phyloP scores from a whole-genome alignment of 2,888 invertebrate species.

The Hipparchia semele region DNA sequence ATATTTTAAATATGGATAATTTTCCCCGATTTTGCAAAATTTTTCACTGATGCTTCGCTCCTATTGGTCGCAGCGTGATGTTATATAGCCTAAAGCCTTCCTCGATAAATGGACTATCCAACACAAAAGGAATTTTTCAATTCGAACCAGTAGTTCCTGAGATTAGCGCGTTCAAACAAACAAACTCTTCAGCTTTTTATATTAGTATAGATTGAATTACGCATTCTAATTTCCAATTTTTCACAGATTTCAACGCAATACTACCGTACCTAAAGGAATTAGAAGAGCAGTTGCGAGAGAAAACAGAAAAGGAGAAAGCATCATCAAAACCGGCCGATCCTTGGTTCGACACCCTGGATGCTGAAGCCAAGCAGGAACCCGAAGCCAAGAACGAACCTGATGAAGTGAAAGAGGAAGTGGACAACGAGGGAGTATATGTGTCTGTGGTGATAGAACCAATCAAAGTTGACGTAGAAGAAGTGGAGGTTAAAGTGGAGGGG shows the following conservation, averaged over 20 bases:
- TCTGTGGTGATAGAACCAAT: slow-evolving; percentile 32
- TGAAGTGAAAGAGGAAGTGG: slow-evolving; percentile 30
- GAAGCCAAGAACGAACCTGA: slow-evolving; percentile 24
- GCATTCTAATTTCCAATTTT: background rate
- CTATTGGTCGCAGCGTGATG: no score
- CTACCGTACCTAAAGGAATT: slow-evolving; percentile 72
- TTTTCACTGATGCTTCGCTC: no score
- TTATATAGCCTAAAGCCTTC: no score
- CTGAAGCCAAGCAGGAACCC: slow-evolving; percentile 29
- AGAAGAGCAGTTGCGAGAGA: slow-evolving; percentile 61
- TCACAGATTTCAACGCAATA: slow-evolving; percentile 73
- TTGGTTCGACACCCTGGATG: slow-evolving; percentile 44
- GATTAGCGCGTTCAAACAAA: no score
- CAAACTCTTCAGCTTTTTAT: no score
- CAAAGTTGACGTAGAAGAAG: slow-evolving; percentile 28
- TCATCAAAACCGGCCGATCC: slow-evolving; percentile 45
- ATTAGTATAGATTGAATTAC: no score
- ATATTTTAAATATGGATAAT: no score
- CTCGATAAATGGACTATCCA: no score
- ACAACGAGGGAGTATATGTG: slow-evolving; percentile 32
- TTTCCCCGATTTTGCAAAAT: no score
- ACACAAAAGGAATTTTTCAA: no score
- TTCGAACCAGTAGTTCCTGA: no score
- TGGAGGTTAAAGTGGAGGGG: slow-evolving; percentile 22
- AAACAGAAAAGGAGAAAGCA: slow-evolving; percentile 44